phyloP scores from a whole-genome alignment of 92 coral and sea anemone species.

The Zoanthus sociatus region DNA sequence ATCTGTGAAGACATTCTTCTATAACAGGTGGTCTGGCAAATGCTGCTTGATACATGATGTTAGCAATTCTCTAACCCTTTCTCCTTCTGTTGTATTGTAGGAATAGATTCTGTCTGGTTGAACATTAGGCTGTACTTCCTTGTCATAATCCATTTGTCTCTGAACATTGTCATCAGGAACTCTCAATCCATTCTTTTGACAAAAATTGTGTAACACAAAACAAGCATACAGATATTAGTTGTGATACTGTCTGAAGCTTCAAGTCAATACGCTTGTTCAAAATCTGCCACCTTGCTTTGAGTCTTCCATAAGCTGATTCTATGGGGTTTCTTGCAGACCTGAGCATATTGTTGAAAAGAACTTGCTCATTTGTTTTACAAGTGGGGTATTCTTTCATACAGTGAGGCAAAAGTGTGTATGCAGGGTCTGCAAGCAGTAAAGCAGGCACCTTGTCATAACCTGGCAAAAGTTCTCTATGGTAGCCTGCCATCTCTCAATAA shows the following conservation, averaged over 20 bases:
- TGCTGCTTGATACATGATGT: slow-evolving; percentile 59
- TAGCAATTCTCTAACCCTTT: slow-evolving; percentile 46
- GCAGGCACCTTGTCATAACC: slow-evolving; percentile 31
- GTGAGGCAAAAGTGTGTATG: slow-evolving; percentile 42
- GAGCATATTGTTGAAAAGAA: slow-evolving; percentile 16
- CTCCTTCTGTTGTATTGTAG: slow-evolving; percentile 60
- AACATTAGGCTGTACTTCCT: slow-evolving; percentile 32
- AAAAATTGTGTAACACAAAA: neutral
- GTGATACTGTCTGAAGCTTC: neutral
- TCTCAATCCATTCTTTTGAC: neutral
- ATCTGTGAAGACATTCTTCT: neutral
- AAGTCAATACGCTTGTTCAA: neutral
- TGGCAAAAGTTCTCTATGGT: slow-evolving; percentile 24
- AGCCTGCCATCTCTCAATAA: slow-evolving; percentile 25
- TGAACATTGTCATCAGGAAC: neutral
- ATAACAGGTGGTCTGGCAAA: slow-evolving; percentile 51
- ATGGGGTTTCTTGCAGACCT: slow-evolving; percentile 34
- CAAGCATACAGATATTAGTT: neutral
- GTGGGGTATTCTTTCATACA: slow-evolving; percentile 39
- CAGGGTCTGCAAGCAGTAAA: slow-evolving; percentile 41
- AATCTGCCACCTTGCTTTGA: slow-evolving; percentile 1
- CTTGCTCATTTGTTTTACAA: slow-evolving; percentile 19
- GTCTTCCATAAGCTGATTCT: slow-evolving; percentile 48
- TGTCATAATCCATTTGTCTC: neutral
- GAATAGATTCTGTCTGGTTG: slow-evolving; percentile 54